Evolutionary conservation across 1,140 invertebrate species (phyloP), one percentile per base, ranked within the genome.

Genomic region (Ceratitis capitata): DNA sequence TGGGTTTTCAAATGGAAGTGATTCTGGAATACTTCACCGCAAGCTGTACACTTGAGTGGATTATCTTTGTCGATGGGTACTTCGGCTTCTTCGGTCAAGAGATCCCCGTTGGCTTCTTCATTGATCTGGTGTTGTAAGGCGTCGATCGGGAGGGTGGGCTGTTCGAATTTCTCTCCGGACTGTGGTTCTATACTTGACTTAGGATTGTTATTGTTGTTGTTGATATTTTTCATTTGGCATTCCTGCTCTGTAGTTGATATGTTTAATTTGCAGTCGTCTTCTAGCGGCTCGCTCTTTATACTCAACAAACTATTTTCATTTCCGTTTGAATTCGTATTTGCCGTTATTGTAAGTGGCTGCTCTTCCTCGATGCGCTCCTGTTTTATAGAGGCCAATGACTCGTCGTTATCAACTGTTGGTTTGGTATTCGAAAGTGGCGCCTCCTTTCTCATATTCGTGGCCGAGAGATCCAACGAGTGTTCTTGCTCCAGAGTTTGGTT

Each of bases 1-100:
- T 99, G 98, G 0, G 97, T 97, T 92, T 98, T 98, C 1, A 98
- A 95, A n/a, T 96, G 96, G 89, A 98, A 99, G 89, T 98, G 96
- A 89, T 98, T 99, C 91, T 98, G 97, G 92, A 99, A 99, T 87
- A 97, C 94, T 92, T 98, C 98, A 14, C 97, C 97, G 91, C 98
- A 99, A 19, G 96, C 96, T 3, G 96, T 95, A 92, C 98, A 99
- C 87, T 96, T 95, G 4, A 96, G 93, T 6, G 91, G 91, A 86
- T 93, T 93, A 85, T 96, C 95, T 89, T 95, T 95, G 91, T 97
- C 97, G 23, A 98, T 94, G 7, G 98, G 97, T 23, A 98, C 95
- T 88, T 97, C 96, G 86, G 95, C 94, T 2, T 94, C 95, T 64
- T 87, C 87, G 23, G 47, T 10, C 35, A 78, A 49, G 23, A 51